These are phyloP conservation scores for Odontesthes bonariensis DNA, from an alignment of 2,113 vertebrate genomes.

Conservation along the genomic window DNA sequence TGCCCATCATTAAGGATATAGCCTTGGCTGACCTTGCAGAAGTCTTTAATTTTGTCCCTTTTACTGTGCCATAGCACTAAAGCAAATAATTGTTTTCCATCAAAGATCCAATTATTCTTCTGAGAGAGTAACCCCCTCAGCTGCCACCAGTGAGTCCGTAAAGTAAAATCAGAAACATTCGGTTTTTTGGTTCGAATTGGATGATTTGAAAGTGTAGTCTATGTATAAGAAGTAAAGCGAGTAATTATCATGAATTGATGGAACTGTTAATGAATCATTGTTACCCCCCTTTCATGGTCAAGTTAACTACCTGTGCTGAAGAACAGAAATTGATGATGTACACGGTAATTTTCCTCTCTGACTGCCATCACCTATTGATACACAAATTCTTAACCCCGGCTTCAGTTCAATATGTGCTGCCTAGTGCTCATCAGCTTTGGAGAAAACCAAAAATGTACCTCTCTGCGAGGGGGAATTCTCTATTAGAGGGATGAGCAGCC, in stretches of 20 bases:
- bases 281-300: too few species aligned
- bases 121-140: background rate
- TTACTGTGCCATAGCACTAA: background rate
- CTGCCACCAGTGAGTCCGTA: background rate
- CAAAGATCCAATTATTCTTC: constrained; percentile 7
- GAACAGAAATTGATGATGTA: too few species aligned
- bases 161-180: too few species aligned
- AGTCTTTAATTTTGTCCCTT: background rate
- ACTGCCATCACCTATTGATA: background rate
- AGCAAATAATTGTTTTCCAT: constrained; percentile 4
- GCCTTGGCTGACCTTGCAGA: too few species aligned
- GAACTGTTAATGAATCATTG: too few species aligned
- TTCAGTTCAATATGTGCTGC: constrained; percentile 1
- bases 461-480: constrained; percentile 34
- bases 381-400: background rate
- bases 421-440: background rate
- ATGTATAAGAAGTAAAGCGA: too few species aligned
- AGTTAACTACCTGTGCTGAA: too few species aligned
- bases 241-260: too few species aligned
- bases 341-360: background rate
- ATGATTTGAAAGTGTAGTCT: too few species aligned
- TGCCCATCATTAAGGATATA: too few species aligned
- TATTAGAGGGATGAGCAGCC: constrained; percentile 24
- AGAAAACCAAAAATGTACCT: constrained; percentile 17
- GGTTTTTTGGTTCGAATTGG: too few species aligned